Percentiles rank a stretch among this genome's conserved stretches.
These are phyloP conservation scores for Anoplophora glabripennis DNA, from an alignment of 1,140 invertebrate genomes.

Conservation along the genomic window DNA sequence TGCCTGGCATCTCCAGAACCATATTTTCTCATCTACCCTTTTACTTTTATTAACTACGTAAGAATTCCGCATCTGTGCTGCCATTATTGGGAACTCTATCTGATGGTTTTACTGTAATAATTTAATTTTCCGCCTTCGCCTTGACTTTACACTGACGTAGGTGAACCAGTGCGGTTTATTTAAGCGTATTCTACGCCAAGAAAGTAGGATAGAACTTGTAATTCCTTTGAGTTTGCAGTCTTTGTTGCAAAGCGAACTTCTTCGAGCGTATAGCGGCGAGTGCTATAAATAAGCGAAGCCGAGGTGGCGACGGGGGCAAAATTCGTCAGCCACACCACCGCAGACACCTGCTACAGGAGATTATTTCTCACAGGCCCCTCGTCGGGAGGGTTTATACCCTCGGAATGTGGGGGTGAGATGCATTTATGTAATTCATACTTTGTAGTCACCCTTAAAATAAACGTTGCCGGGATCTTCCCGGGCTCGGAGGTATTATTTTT, in stretches of 20 bases:
- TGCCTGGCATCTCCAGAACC: not conserved
- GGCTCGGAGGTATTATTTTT: too few relatives aligned
- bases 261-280: too few relatives aligned
- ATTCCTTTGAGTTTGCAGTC: too few relatives aligned
- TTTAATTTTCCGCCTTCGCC: too few relatives aligned
- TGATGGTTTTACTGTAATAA: too few relatives aligned
- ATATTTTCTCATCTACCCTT: conserved; percentile 5
- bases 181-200: too few relatives aligned
- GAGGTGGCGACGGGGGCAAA: not conserved
- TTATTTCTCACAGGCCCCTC: conserved; percentile 10
- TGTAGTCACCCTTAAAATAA: not conserved
- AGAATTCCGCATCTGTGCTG: not conserved
- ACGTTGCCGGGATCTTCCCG: too few relatives aligned
- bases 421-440: conserved; percentile 10
- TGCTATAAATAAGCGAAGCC: conserved; percentile 5
- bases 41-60: not conserved
- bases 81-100: conserved; percentile 3
- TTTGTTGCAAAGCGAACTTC: too few relatives aligned
- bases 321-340: conserved; percentile 5
- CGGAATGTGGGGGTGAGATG: not conserved
- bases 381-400: not conserved
- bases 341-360: conserved; percentile 6
- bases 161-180: too few relatives aligned
- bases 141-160: too few relatives aligned
- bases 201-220: too few relatives aligned